Evolutionary conservation across 2,888 invertebrate genomes (phyloP).

Genomic region (Diaperis boleti): DNA sequence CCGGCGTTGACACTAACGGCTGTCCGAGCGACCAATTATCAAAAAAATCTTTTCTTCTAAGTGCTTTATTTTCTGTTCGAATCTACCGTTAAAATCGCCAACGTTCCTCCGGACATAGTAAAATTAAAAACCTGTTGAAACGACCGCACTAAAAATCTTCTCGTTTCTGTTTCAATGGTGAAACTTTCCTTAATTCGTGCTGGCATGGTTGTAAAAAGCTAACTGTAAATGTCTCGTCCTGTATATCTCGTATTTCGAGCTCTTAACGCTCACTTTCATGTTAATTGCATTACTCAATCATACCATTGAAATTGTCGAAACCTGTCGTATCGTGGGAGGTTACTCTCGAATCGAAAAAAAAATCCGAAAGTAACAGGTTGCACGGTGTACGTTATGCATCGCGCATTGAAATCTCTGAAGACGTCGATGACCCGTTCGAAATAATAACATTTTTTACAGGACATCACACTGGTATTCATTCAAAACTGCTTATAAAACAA

Average conservation of each 20-base stretch:
- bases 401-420: background rate
- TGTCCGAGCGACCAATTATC: slow-evolving; percentile 28
- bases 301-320: slow-evolving; percentile 31
- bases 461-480: slow-evolving; percentile 35
- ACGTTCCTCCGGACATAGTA: slow-evolving; percentile 1
- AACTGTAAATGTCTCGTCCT: slow-evolving; percentile 33
- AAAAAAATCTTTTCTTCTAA: slow-evolving; percentile 25
- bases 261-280: slow-evolving; percentile 37
- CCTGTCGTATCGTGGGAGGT: slow-evolving; percentile 30
- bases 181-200: slow-evolving; percentile 26
- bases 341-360: background rate
- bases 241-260: slow-evolving; percentile 27
- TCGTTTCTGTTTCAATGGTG: slow-evolving; percentile 12
- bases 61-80: slow-evolving; percentile 10
- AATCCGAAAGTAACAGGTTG: slow-evolving; percentile 37
- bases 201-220: slow-evolving; percentile 26
- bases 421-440: slow-evolving; percentile 39
- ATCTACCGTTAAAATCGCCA: slow-evolving; percentile 31
- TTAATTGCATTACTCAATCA: slow-evolving; percentile 37
- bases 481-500: slow-evolving; percentile 35
- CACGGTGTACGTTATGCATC: slow-evolving; percentile 12
- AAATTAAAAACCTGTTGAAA: slow-evolving; percentile 9
- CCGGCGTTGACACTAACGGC: slow-evolving; percentile 28
- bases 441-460: slow-evolving; percentile 36
- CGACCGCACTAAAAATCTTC: slow-evolving; percentile 1